A percentile compares a stretch with the other conserved stretches of the same genome.
These are phyloP conservation scores for Leptodactylus fuscus DNA, from an alignment of 2,113 vertebrate species.

Conservation along the genomic window DNA sequence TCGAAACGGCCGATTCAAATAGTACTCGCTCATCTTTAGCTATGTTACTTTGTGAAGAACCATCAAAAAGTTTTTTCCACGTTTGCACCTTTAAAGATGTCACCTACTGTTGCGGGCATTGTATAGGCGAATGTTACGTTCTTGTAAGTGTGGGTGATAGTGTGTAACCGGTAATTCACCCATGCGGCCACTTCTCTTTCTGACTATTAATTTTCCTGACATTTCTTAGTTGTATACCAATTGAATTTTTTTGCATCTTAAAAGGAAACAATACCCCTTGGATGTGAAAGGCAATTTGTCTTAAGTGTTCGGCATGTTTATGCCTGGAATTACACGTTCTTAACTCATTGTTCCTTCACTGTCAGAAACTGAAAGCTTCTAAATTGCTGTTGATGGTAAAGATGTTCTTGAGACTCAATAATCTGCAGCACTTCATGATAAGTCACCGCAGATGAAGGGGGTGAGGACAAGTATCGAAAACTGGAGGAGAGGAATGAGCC, in stretches of 20 bases:
- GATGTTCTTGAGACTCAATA: conserved; percentile 50
- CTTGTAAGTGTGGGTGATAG: background rate
- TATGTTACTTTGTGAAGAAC: no score
- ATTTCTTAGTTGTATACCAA: conserved; percentile 6
- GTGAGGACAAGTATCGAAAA: conserved; percentile 34
- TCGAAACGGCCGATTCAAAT: no score
- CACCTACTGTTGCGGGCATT: no score
- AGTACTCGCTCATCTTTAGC: no score
- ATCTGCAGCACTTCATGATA: conserved; percentile 48
- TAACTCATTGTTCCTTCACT: conserved; percentile 43
- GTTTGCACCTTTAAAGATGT: no score
- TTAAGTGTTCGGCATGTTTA: conserved; percentile 36
- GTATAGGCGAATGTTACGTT: no score
- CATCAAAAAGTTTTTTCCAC: no score
- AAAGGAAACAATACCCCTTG: conserved; percentile 13
- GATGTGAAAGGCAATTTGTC: conserved; percentile 38
- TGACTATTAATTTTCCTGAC: background rate
- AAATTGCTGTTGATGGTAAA: conserved; percentile 47
- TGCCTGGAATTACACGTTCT: conserved; percentile 35
- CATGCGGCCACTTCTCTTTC: background rate
- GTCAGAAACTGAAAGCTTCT: conserved; percentile 43
- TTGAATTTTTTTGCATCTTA: conserved; percentile 22
- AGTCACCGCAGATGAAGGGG: conserved; percentile 37
- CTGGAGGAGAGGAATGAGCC: conserved; percentile 32
- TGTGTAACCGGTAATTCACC: background rate